Evolutionary conservation across 2,113 vertebrate genomes (phyloP).

Genomic region (Petromus typicus): DNA sequence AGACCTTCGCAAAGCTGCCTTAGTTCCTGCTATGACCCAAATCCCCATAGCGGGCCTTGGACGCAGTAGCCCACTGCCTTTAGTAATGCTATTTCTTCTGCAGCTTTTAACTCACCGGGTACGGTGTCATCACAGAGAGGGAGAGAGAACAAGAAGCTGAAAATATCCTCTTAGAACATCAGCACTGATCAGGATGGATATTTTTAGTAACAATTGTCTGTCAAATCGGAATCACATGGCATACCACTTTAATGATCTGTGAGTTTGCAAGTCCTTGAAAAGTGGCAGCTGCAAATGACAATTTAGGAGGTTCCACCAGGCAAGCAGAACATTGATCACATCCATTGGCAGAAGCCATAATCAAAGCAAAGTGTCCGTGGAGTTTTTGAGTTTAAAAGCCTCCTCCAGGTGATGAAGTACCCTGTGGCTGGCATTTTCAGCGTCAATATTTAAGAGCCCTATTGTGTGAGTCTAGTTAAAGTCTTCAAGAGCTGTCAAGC

Average conservation of each 20-base stretch:
- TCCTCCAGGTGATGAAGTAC: not conserved
- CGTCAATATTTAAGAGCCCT: slow-evolving; percentile 50
- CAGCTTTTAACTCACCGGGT: slow-evolving; percentile 74
- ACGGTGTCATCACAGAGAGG: slow-evolving; percentile 63
- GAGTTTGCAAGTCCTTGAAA: slow-evolving; percentile 59
- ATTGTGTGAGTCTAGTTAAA: not conserved
- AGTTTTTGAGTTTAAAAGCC: not conserved
- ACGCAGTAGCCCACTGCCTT: slow-evolving; percentile 33
- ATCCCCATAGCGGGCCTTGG: not conserved
- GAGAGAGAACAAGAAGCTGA: slow-evolving; percentile 67
- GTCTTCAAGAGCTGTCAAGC: slow-evolving; percentile 28
- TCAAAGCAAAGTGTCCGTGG: not conserved
- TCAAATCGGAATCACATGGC: slow-evolving; percentile 55
- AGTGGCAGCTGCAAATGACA: slow-evolving; percentile 52
- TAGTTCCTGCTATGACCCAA: slow-evolving; percentile 57
- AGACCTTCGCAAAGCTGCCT: slow-evolving; percentile 12
- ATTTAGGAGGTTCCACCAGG: slow-evolving; percentile 26
- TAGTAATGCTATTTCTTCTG: slow-evolving; percentile 61
- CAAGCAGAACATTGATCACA: slow-evolving; percentile 66
- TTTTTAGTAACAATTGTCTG: slow-evolving; percentile 46
- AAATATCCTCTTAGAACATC: slow-evolving; percentile 62
- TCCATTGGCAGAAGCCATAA: slow-evolving; percentile 33
- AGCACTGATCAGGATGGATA: slow-evolving; percentile 51
- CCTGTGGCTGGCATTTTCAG: not conserved
- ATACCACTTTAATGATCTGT: not conserved